Conservation (phyloP, 2,888 invertebrate genomes). For the Graphium colonna region DNA sequence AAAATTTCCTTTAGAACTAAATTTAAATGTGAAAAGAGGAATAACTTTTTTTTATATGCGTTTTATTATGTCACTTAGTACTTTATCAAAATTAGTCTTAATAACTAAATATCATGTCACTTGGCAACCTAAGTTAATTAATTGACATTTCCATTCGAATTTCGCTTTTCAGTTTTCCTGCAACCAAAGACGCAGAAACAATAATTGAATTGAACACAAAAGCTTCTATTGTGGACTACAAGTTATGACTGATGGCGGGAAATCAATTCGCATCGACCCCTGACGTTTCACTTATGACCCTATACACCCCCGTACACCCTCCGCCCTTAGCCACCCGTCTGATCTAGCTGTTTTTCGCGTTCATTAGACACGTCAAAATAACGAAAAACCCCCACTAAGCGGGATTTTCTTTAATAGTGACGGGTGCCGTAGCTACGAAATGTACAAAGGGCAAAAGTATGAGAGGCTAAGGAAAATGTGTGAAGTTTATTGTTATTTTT, state of each 20-base stretch:
- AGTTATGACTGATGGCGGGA: constrained; percentile 72
- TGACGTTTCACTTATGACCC: constrained; percentile 68
- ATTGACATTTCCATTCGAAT: too few species aligned
- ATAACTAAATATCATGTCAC: too few species aligned
- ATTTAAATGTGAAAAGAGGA: too few species aligned
- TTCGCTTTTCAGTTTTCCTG: too few species aligned
- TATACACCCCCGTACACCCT: constrained; percentile 19
- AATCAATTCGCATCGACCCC: constrained; percentile 75
- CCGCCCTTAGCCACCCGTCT: constrained; percentile 32
- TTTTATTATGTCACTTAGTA: too few species aligned
- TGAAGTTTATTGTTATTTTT: neutral
- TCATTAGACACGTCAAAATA: constrained; percentile 77
- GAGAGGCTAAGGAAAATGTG: neutral
- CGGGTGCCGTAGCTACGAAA: constrained; percentile 15
- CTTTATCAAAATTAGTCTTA: too few species aligned
- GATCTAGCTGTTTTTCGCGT: constrained; percentile 72
- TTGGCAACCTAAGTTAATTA: too few species aligned
- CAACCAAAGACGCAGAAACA: constrained; percentile 20
- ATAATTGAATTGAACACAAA: constrained; percentile 32
- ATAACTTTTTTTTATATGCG: too few species aligned
- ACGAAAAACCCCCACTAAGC: constrained; percentile 35
- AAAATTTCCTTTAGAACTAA: too few species aligned
- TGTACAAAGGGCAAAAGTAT: neutral
- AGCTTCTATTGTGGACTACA: constrained; percentile 45
- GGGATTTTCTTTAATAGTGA: constrained; percentile 13